Percentiles rank a stretch among this genome's conserved stretches.
Conservation (phyloP, 2,113 vertebrate genomes). For the Aegithalos caudatus region DNA sequence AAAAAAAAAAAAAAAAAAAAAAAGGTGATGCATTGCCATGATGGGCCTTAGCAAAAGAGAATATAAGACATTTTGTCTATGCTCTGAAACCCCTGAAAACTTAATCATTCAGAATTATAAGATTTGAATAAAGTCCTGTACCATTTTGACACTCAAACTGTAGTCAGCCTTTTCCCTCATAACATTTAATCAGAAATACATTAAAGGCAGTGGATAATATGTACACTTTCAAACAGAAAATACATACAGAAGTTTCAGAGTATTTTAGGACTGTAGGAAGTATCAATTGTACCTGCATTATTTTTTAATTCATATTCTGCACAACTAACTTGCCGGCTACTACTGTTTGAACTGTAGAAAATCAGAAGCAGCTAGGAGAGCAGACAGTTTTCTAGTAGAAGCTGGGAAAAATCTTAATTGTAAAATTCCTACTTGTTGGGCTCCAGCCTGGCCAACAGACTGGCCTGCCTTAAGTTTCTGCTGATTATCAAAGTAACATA, state of each 20-base stretch:
- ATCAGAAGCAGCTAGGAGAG: background rate
- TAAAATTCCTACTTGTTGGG: background rate
- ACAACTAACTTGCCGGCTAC: background rate
- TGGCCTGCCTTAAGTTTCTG: background rate
- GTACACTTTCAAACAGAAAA: background rate
- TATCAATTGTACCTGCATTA: background rate
- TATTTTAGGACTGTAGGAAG: background rate
- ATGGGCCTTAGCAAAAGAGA: background rate
- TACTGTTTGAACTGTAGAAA: background rate
- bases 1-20: background rate
- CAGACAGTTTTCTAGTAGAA: background rate
- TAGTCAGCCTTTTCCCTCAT: background rate
- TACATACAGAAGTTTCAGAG: background rate
- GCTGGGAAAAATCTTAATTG: background rate
- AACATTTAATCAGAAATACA: background rate
- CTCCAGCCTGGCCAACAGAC: background rate
- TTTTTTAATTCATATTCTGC: background rate
- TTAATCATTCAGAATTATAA: background rate
- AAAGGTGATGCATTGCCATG: background rate
- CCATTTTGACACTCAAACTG: background rate
- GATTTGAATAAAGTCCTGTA: background rate
- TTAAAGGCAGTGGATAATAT: background rate
- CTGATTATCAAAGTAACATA: background rate
- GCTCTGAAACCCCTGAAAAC: background rate
- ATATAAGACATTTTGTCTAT: background rate